Evolutionary conservation across 2,113 vertebrate genomes (phyloP), one percentile per base, ranked within the genome.

Genomic region (Riparia riparia): DNA sequence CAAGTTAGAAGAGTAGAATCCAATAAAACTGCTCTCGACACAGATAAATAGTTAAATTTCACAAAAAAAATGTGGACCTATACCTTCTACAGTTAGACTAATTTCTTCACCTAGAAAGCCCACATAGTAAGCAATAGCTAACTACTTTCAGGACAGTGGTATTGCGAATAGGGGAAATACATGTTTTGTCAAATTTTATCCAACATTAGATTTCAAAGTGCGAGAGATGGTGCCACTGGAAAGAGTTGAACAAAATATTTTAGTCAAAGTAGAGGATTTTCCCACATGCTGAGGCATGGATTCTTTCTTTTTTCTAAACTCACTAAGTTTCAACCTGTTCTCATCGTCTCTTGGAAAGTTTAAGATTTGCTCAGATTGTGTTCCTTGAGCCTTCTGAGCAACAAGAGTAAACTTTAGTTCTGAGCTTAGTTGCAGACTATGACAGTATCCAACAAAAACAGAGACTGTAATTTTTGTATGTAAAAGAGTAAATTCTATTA

Each of bases 401-500:
- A 34, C 68, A 90, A 96, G 61, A 92, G 10, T 74, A 77, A 51
- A 57, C 47, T 68, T 85, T 1, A 88, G 50, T 41, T 80, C 83
- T 92, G 91, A 95, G 80, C 56, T 70, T 93, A 56, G 20, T 86
- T n/a, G 12, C 50, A 83, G 77, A 64, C 51, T 93, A 83, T 68
- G 82, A 93, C 78, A 86, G 65, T 71, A 89, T 74, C 73, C 77
- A 81, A 74, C 60, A 84, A 93, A 93, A 95, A 71, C 54, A 66
- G 20, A 54, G 76, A 86, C 22, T 74, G 47, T 84, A 92, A 90
- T 77, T 90, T 94, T 95, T 95, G 41, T 86, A 90, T 34, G 74
- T 93, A 84, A 86, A 92, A 79, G 57, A 95, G 20, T 72, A 85
- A 86, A 31, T 86, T 92, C 49, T 94, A 86, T 53, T 19, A 93